Evolutionary conservation across 2,113 vertebrate species (phyloP).

Genomic region (Cebus imitator): DNA sequence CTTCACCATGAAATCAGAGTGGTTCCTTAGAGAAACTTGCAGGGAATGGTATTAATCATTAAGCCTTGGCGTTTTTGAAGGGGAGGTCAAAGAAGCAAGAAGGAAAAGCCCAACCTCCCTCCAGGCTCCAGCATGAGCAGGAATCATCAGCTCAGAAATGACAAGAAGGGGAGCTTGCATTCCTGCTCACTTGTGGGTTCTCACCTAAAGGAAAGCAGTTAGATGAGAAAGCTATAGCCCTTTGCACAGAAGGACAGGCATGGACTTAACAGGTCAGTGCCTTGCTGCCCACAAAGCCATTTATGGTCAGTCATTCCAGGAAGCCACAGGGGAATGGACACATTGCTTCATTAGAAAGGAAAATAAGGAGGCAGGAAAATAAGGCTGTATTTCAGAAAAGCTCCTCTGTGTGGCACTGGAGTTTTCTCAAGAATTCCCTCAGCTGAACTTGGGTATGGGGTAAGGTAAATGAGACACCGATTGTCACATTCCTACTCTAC

Average conservation of each 20-base stretch:
- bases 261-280: background rate
- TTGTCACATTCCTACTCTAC: fast-evolving
- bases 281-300: fast-evolving
- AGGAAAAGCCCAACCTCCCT: background rate
- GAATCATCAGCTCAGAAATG: fast-evolving
- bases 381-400: no score
- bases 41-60: background rate
- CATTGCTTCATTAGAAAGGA: background rate
- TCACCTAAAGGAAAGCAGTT: background rate
- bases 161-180: background rate
- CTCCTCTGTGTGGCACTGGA: no score
- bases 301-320: fast-evolving
- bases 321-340: background rate
- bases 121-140: background rate
- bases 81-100: background rate
- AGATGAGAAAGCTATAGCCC: no score
- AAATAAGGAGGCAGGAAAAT: no score
- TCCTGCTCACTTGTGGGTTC: background rate
- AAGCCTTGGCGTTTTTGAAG: no score
- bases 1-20: fast-evolving
- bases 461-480: no score
- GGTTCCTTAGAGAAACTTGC: background rate
- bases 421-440: no score
- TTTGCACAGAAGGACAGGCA: fast-evolving
- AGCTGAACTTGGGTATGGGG: no score